Percentiles rank a stretch among this genome's conserved stretches.
Evolutionary conservation across 2,113 vertebrate genomes (phyloP).

Genomic region (Nothoprocta pentlandii): DNA sequence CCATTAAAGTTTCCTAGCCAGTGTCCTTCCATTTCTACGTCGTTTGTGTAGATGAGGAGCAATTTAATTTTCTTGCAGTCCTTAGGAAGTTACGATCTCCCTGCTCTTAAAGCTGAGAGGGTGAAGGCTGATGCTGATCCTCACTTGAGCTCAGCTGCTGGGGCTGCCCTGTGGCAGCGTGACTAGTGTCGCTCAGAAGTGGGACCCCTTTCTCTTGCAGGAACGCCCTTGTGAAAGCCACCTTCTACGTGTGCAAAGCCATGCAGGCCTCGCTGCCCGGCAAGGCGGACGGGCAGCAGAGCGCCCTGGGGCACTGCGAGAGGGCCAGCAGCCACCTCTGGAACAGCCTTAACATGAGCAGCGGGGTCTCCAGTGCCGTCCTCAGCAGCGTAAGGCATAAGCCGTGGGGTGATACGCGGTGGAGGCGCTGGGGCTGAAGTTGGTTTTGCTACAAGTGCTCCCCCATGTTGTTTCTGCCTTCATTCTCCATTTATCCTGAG

Average conservation of each 20-base stretch:
- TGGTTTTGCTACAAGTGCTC: background rate
- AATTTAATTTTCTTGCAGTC: background rate
- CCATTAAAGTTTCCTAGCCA: background rate
- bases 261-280: conserved; percentile 88
- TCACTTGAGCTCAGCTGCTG: background rate
- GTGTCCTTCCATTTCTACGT: background rate
- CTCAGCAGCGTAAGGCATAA: conserved; percentile 86
- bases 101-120: background rate
- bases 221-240: conserved; percentile 89
- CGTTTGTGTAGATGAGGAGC: background rate
- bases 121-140: background rate
- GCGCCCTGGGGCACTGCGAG: conserved; percentile 88
- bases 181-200: background rate
- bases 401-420: fast-evolving
- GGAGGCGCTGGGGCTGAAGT: background rate
- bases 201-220: conserved; percentile 70
- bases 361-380: conserved; percentile 74
- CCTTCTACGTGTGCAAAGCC: conserved; percentile 89
- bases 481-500: background rate
- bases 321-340: conserved; percentile 90
- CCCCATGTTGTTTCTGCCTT: background rate
- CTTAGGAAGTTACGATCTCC: background rate
- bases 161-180: background rate
- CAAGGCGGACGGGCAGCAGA: conserved; percentile 86
- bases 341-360: conserved; percentile 87